Conservation (phyloP, 2,113 vertebrate genomes). For the Condylura cristata region DNA sequence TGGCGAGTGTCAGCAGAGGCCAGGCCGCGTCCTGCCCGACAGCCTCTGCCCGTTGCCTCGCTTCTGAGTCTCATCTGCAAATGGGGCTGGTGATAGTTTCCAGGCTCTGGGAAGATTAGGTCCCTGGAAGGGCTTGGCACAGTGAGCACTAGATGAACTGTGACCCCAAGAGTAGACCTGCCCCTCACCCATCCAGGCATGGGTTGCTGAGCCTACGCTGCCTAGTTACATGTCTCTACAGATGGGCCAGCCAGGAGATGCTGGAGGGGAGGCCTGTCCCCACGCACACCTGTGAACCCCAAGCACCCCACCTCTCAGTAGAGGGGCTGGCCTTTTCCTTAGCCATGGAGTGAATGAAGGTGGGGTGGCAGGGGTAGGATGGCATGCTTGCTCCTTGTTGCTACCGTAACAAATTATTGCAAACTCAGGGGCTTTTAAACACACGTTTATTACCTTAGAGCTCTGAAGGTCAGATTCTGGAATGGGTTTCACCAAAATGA, state of each 20-base stretch:
- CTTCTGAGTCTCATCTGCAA: constrained; percentile 29
- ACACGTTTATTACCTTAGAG: not conserved
- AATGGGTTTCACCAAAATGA: not conserved
- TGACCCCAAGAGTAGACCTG: not conserved
- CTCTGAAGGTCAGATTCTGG: not conserved
- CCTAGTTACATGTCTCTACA: not conserved
- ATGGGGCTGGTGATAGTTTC: not conserved
- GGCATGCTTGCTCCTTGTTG: not conserved
- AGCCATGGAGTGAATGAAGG: fast-evolving
- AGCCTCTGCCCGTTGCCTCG: not conserved
- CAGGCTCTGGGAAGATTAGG: not conserved
- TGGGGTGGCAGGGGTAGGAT: not conserved
- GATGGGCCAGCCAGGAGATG: not conserved
- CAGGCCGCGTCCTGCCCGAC: not conserved
- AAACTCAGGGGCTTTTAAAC: not conserved
- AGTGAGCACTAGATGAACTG: not conserved
- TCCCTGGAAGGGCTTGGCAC: not conserved
- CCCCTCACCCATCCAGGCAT: not conserved
- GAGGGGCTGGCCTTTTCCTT: not conserved
- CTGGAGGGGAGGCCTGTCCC: not conserved
- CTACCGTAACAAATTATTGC: not conserved
- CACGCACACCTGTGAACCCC: not conserved
- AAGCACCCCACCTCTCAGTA: not conserved
- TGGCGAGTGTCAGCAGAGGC: not conserved
- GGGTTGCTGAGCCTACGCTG: not conserved